Base-by-base conservation (phyloP, 2,113 vertebrate species). In the Psammodynastes pulverulentus region DNA sequence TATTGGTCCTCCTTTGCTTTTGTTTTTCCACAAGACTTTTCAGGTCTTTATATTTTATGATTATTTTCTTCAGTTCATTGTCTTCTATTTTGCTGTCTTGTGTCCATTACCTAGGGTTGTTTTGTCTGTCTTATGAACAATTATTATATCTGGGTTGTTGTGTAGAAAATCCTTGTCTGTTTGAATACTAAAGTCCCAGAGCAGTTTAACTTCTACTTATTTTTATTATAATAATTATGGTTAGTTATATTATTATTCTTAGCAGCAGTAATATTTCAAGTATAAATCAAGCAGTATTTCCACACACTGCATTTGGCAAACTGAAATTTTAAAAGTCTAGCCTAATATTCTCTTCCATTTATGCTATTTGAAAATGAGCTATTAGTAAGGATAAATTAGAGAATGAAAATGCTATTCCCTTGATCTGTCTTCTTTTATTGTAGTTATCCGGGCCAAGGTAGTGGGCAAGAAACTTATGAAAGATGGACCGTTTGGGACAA, bases 381-480 rank as follows among this genome's bases (percentile, higher is more conserved):
- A 43, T 43, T 79, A 43, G n/a, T 53, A 56, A 53, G 19, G 52
- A 21, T 88, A 39, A 54, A 88, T 21, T 53, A 87, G 29, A 39
- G 9, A 19, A 39, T 84, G 7, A 89, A 85, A 56, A 86, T 52
- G 39, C 10, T 54, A 58, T 58, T 62, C 15, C 58, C 24, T 43
- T 46, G 26, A 10, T 3, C 62, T 5, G 34, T 92, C 15, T 56
- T 97, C 17, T 96, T 88, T 97, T 58, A 52, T 85, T 90, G 49
- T 97, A 99, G 99, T 99, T 95, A 99, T 99, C 93, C 97, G 99
- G 92, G 99, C 99, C 94, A 99, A 99, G 96, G 98, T 99, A 92
- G 99, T 99, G 88, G 99, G 98, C 9, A 99, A 99, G 98, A 99
- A 99, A 96, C 97, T 99, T 2, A 97, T 99, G 98, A 98, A 98